Conservation (phyloP, 2,113 vertebrate genomes). For the Motacilla alba region DNA sequence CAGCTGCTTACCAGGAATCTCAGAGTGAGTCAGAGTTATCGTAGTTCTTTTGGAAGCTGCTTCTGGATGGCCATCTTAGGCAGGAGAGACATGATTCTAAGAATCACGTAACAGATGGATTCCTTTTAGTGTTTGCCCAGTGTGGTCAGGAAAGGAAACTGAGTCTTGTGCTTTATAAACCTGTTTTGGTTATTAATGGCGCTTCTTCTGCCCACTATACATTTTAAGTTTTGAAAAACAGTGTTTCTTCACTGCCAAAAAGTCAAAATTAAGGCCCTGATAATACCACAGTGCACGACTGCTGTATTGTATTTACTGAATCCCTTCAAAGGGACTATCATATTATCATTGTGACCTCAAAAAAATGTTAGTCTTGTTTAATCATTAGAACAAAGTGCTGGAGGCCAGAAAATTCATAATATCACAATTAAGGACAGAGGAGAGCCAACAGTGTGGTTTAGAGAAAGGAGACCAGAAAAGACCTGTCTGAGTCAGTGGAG, state of each 20-base stretch:
- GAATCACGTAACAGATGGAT: not conserved
- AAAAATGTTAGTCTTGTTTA: constrained; percentile 38
- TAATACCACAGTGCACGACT: not conserved
- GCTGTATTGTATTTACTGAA: not conserved
- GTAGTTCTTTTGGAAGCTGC: not conserved
- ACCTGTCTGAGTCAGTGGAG: not conserved
- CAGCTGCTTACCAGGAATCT: not conserved
- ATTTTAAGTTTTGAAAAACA: not conserved
- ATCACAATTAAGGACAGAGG: not conserved
- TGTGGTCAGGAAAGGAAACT: not conserved
- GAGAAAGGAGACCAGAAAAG: not conserved
- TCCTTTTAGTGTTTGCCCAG: not conserved
- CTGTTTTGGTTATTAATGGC: not conserved
- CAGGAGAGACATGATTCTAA: not conserved
- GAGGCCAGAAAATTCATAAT: constrained; percentile 13
- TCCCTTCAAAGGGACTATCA: constrained; percentile 27
- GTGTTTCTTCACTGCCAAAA: not conserved
- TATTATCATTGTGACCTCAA: constrained; percentile 22
- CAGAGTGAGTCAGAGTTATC: not conserved
- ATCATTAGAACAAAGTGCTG: constrained; percentile 5
- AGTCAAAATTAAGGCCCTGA: not conserved
- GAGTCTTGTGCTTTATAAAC: not conserved
- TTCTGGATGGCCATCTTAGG: not conserved
- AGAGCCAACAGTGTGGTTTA: not conserved
- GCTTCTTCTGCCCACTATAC: not conserved